Percentiles rank a stretch among this genome's conserved stretches.
Conservation (phyloP, 2,113 vertebrate species). For the Chaetorhynchus papuensis region DNA sequence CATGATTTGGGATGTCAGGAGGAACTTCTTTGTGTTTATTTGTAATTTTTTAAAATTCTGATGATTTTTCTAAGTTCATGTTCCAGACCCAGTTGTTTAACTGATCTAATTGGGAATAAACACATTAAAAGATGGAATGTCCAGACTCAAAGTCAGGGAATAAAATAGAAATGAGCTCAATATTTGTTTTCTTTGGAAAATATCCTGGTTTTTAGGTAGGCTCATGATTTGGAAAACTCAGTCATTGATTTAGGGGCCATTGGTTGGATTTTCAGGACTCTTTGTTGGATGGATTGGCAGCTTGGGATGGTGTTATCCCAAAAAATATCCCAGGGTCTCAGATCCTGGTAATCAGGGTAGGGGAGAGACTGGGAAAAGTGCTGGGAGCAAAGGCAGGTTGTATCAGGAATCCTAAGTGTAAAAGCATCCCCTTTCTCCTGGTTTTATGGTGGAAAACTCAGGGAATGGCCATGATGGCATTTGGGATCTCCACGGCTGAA, state of each 20-base stretch:
- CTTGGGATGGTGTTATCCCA: background rate
- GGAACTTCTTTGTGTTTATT: background rate
- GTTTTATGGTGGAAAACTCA: background rate
- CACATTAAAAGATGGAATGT: background rate
- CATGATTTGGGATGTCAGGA: background rate
- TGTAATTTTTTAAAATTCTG: background rate
- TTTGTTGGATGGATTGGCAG: background rate
- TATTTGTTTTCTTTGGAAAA: background rate
- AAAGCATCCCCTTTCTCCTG: background rate
- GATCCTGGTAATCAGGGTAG: background rate
- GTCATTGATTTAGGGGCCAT: background rate
- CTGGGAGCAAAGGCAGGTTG: background rate
- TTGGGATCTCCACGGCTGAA: background rate
- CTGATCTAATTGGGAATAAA: background rate
- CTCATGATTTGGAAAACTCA: background rate
- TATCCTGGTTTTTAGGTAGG: fast-evolving
- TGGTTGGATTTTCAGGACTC: background rate
- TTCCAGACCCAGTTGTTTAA: background rate
- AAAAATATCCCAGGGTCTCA: background rate
- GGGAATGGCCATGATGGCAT: background rate
- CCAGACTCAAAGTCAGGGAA: background rate
- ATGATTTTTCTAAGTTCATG: fast-evolving
- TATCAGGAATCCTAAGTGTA: background rate
- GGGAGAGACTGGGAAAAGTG: background rate
- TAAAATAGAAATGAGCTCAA: background rate